phyloP scores from a whole-genome alignment of 2,888 invertebrate species.

The Helleia helle region DNA sequence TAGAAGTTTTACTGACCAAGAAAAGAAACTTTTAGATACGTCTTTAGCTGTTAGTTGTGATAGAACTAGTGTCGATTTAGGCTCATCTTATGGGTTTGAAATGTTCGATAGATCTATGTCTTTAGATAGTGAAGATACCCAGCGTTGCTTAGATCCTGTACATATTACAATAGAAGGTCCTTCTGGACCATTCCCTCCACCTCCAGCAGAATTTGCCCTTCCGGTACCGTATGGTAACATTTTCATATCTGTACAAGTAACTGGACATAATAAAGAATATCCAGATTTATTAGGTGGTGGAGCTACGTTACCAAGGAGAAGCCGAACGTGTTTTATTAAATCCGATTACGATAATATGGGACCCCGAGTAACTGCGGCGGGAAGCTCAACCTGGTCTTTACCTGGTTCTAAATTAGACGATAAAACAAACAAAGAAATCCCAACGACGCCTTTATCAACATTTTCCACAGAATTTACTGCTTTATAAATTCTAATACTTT shows the following conservation, averaged over 20 bases:
- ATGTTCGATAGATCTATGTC: constrained; percentile 68
- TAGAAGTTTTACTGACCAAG: constrained; percentile 88
- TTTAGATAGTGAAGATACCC: constrained; percentile 62
- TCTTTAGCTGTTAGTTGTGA: constrained; percentile 78
- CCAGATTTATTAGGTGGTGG: constrained; percentile 81
- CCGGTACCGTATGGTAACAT: constrained; percentile 79
- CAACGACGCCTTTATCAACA: constrained; percentile 41
- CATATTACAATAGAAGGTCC: constrained; percentile 75
- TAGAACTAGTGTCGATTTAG: constrained; percentile 78
- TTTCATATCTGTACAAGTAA: constrained; percentile 89
- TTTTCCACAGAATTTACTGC: constrained; percentile 68
- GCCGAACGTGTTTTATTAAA: constrained; percentile 66
- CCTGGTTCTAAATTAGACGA: constrained; percentile 70
- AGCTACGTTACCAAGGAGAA: constrained; percentile 63
- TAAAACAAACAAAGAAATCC: constrained; percentile 32
- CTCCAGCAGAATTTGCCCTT: constrained; percentile 64
- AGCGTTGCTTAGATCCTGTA: constrained; percentile 70
- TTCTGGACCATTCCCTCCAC: constrained; percentile 54
- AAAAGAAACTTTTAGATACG: constrained; percentile 87
- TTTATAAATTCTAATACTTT: constrained; percentile 32
- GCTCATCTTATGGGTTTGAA: constrained; percentile 64
- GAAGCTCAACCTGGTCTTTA: constrained; percentile 89
- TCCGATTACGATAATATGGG: constrained; percentile 93
- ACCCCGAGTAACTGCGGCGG: constrained; percentile 89
- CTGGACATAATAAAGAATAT: constrained; percentile 80